Base-by-base conservation (phyloP, 2,113 vertebrate genomes). In the Python bivittatus region DNA sequence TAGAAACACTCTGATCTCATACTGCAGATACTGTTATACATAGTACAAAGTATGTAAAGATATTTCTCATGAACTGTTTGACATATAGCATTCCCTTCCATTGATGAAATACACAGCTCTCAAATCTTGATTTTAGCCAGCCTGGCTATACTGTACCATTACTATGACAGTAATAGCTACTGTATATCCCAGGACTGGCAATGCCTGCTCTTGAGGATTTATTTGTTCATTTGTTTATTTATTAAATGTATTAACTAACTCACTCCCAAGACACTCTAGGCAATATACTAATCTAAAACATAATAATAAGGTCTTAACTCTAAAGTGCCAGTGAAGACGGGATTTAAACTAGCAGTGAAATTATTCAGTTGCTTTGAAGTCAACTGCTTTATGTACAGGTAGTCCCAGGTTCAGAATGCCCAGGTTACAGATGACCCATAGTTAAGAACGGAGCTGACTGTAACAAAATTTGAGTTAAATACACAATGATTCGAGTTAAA, bases 1-100 rank as follows among this genome's bases (percentile, higher is more conserved):
- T 98, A 96, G 97, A 92, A 97, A 97, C 96, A 88, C 79, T 95
- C 95, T 93, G 92, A 95, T 95, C 95, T 96, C 96, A 91, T 93
- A 94, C 88, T 96, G 95, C 88, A 96, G 95, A 94, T 87, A 56
- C 79, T 83, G 90, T 96, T 97, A 95, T 89, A 93, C 79, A 29
- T 92, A 83, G 7, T 86, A 0, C 91, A 12, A 29, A 52, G 29
- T 84, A 93, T 90, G 85, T 72, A 58, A 68, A 72, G 44, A 17
- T 90, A 23, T 84, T 84, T 61, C 85, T 90, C 79, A 94, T 84
- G 92, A 61, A 27, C 22, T 92, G 91, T 90, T 84, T 93, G 8
- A 90, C 83, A 94, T 61, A 84, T 1, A 38, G 20, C 17, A 29
- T 23, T 92, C 13, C 44, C n/a, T 89, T 92, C 22, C 29, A 60